Evolutionary conservation across 1,140 invertebrate genomes (phyloP).

Genomic region (Anagrus nilaparvatae): DNA sequence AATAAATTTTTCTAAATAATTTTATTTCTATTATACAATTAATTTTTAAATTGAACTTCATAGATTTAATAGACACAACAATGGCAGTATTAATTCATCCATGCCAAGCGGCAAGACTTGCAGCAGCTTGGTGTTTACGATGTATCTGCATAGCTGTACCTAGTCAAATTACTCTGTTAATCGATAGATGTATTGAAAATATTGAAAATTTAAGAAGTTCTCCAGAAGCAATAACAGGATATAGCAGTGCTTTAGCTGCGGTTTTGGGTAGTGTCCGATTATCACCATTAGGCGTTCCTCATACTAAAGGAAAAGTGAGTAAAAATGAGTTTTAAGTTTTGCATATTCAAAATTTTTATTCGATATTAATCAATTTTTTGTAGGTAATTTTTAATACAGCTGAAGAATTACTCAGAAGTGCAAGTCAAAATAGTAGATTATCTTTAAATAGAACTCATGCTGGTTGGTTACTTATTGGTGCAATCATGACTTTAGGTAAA

Average conservation of each 20-base stretch:
- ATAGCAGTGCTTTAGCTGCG: slow-evolving; percentile 86
- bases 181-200: slow-evolving; percentile 78
- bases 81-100: slow-evolving; percentile 85
- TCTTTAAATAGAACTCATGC: slow-evolving; percentile 91
- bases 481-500: slow-evolving; percentile 89
- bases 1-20: slow-evolving; percentile 1
- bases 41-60: slow-evolving; percentile 15
- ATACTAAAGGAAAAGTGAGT: slow-evolving; percentile 83
- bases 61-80: slow-evolving; percentile 45
- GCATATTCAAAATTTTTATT: background rate
- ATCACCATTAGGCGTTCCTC: slow-evolving; percentile 90
- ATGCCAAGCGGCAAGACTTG: slow-evolving; percentile 79
- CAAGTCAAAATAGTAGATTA: slow-evolving; percentile 92
- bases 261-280: slow-evolving; percentile 83
- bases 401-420: slow-evolving; percentile 91
- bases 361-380: slow-evolving; percentile 3
- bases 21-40: slow-evolving; percentile 10
- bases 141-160: slow-evolving; percentile 89
- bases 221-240: slow-evolving; percentile 87
- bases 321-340: slow-evolving; percentile 3
- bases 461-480: slow-evolving; percentile 93
- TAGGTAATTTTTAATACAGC: slow-evolving; percentile 60
- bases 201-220: slow-evolving; percentile 83
- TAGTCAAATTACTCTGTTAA: slow-evolving; percentile 83
- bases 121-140: slow-evolving; percentile 88